These are phyloP conservation scores for Silurus asotus DNA, from an alignment of 2,113 vertebrate genomes.

Conservation along the genomic window DNA sequence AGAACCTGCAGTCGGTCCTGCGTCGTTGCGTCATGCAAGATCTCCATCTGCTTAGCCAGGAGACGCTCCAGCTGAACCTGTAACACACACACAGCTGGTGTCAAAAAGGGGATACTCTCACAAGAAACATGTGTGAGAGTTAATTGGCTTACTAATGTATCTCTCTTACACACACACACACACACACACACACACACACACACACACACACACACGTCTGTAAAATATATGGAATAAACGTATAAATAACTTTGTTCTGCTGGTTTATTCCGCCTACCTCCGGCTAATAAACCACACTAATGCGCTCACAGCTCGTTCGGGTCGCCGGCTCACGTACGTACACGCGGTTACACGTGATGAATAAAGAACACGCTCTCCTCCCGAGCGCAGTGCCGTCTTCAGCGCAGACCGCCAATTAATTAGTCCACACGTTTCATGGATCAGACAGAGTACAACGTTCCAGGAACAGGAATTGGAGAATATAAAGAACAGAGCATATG, in stretches of 20 bases:
- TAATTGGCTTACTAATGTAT: too few species aligned
- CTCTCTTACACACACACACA: not conserved
- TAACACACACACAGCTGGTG: constrained; percentile 6
- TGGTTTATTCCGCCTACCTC: not conserved
- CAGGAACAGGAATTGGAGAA: not conserved
- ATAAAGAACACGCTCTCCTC: not conserved
- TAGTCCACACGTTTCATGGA: not conserved
- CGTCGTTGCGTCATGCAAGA: constrained; percentile 78
- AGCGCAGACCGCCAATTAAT: not conserved
- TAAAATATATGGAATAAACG: not conserved
- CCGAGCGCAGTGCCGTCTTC: not conserved
- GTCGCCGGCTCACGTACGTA: not conserved
- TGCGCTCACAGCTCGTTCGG: not conserved
- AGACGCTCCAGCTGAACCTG: constrained; percentile 80
- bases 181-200: not conserved
- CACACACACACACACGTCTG: not conserved
- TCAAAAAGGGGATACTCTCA: not conserved
- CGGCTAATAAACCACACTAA: not conserved
- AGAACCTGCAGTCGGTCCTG: constrained; percentile 72
- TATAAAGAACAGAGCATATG: not conserved
- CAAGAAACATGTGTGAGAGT: not conserved
- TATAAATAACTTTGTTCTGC: not conserved
- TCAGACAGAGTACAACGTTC: not conserved
- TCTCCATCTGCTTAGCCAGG: constrained; percentile 84
- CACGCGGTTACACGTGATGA: not conserved